Evolutionary conservation across 1,140 invertebrate species (phyloP), one percentile per base, ranked within the genome.

Genomic region (Ectropis grisescens): DNA sequence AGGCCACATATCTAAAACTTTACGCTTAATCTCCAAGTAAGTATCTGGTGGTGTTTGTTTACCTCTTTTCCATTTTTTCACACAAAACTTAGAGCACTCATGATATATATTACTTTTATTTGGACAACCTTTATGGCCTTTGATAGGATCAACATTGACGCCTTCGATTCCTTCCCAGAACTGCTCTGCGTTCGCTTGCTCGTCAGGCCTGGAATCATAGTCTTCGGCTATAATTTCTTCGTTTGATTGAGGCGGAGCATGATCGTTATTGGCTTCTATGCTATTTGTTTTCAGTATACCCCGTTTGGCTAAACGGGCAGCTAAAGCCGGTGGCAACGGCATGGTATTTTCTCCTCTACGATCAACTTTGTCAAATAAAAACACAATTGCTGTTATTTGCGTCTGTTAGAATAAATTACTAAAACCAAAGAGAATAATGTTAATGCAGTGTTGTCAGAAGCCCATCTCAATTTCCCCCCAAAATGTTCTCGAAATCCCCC

Each of bases 91-190:
- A 1, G 87, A 88, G 78, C 98, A 99, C 43, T 95, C 90, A 69
- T 99, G 98, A 74, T 92, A 96, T 38, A 95, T 91, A 68, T 99
- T 99, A 53, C 88, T 93, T 78, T 97, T 98, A 66, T 99, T 99
- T 1, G 98, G 98, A 76, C 98, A 99, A 2, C 92, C 91, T 51
- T 86, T 87, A 48, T 90, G 89, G 15, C 85, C 84, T 51, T 85
- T 85, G 13, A 84, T 86, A 11, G 86, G 85, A 29, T 87, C 85
- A n/a, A 84, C 83, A 29, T 83, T 85, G 7, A 85, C 79, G 13
- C 78, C 81, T 46, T 85, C 81, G 37, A 83, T 82, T 27, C 66
- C 69, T 59, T 68, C 71, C 82, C 84, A 86, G 45, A 80, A 70
- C 16, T 67, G 43, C 54, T 69, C 61, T 37, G 47, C 72, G 46